Evolutionary conservation across 2,797 vertebrate species (phyloP).

Genomic region (Apogon hyalosoma): DNA sequence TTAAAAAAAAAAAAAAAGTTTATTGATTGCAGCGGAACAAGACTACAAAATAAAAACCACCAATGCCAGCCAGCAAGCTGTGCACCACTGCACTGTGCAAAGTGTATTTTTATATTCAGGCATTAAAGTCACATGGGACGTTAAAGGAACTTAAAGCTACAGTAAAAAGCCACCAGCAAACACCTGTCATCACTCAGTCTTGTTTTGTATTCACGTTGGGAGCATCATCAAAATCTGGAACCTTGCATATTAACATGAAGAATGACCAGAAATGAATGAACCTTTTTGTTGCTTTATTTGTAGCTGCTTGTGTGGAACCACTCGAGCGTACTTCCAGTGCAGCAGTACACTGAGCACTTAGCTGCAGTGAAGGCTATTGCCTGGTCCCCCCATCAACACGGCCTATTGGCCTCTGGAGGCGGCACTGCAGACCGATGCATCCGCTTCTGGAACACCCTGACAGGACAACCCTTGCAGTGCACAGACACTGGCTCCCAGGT

Average conservation of each 20-base stretch:
- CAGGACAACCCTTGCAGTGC: conserved; percentile 95
- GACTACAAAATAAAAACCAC: too few species aligned
- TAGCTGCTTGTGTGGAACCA: conserved; percentile 98
- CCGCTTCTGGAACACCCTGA: conserved; percentile 99
- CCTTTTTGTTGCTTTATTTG: not conserved
- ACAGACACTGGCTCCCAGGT: conserved; percentile 98
- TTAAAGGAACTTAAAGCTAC: too few species aligned
- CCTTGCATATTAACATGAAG: not conserved
- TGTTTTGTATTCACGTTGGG: too few species aligned
- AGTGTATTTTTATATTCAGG: too few species aligned
- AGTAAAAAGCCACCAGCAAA: too few species aligned
- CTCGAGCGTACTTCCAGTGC: conserved; percentile 94
- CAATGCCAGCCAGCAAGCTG: too few species aligned
- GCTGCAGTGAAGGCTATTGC: conserved; percentile 98
- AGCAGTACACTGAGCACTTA: conserved; percentile 97
- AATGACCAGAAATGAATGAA: not conserved
- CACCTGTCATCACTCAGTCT: too few species aligned
- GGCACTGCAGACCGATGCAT: conserved; percentile 98
- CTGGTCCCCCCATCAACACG: conserved; percentile 98
- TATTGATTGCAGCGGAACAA: too few species aligned
- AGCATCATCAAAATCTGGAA: too few species aligned
- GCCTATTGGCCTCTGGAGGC: conserved; percentile 93
- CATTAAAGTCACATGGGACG: too few species aligned
- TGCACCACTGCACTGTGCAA: too few species aligned
- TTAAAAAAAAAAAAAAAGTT: too few species aligned